These are phyloP conservation scores for Melitaea athalia DNA, from an alignment of 2,888 invertebrate species.

Conservation along the genomic window DNA sequence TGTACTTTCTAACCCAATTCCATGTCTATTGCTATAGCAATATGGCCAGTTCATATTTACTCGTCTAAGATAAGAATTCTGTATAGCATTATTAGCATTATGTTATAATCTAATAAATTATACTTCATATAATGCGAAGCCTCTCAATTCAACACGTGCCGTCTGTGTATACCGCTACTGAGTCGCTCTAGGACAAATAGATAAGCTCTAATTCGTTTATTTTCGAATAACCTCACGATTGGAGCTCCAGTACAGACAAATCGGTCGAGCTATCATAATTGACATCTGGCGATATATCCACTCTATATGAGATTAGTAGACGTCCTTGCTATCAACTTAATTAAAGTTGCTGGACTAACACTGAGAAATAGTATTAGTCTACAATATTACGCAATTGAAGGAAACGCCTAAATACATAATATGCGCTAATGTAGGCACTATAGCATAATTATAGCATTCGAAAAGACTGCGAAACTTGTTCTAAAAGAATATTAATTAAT, in stretches of 20 bases:
- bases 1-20: too few relatives aligned
- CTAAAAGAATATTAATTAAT: too few relatives aligned
- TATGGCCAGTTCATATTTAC: neutral
- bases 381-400: neutral
- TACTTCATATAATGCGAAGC: neutral
- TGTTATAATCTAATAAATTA: constrained; percentile 9
- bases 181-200: too few relatives aligned
- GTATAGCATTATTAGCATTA: neutral
- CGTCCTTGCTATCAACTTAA: constrained; percentile 8
- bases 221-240: constrained; percentile 18
- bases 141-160: constrained; percentile 1
- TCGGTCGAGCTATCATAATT: constrained; percentile 22
- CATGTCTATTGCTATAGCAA: neutral
- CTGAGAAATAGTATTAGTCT: neutral
- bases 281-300: constrained; percentile 18
- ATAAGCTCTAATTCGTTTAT: constrained; percentile 13
- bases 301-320: constrained; percentile 11
- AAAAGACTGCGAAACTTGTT: too few relatives aligned
- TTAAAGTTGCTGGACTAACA: neutral
- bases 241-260: constrained; percentile 17
- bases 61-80: neutral
- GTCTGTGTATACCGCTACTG: neutral
- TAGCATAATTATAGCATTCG: too few relatives aligned
- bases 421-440: too few relatives aligned
- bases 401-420: too few relatives aligned